These are phyloP conservation scores for Zingel zingel DNA, from an alignment of 2,113 vertebrate genomes.

Conservation along the genomic window DNA sequence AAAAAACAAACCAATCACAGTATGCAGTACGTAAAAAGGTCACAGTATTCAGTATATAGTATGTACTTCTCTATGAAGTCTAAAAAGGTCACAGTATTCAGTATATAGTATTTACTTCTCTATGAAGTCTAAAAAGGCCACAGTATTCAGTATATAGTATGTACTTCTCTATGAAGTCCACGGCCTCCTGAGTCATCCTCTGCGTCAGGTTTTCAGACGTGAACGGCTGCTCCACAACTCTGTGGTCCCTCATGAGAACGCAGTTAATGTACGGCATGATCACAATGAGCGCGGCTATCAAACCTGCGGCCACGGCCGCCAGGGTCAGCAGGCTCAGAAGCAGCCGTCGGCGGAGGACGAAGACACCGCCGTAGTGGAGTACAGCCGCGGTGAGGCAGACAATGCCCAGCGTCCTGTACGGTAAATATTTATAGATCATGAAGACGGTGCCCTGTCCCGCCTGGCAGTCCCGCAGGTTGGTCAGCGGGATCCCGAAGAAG, in stretches of 20 bases:
- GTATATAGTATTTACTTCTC: conserved; percentile 74
- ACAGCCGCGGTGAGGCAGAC: conserved; percentile 61
- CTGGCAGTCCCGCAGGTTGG: conserved; percentile 91
- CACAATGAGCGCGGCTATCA: conserved; percentile 72
- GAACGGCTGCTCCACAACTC: conserved; percentile 88
- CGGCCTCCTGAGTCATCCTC: conserved; percentile 85
- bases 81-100: background rate
- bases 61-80: conserved; percentile 85
- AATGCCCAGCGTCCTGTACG: conserved; percentile 44
- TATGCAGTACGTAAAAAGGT: too few relatives aligned
- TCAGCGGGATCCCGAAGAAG: conserved; percentile 89
- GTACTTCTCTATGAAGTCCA: conserved; percentile 86
- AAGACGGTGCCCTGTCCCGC: conserved; percentile 85
- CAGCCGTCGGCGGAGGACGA: conserved; percentile 48
- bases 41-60: too few relatives aligned
- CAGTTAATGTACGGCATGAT: conserved; percentile 88
- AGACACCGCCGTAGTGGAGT: conserved; percentile 62
- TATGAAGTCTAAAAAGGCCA: conserved; percentile 77
- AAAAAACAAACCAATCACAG: too few relatives aligned
- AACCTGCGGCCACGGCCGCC: background rate
- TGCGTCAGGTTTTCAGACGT: conserved; percentile 87
- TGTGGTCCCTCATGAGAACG: conserved; percentile 86
- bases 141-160: too few relatives aligned
- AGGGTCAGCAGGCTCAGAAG: conserved; percentile 57
- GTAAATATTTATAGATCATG: conserved; percentile 39